A percentile compares a stretch with the other conserved stretches of the same genome.
Evolutionary conservation across 2,888 invertebrate genomes (phyloP).

Genomic region (Xanthia icteritia): DNA sequence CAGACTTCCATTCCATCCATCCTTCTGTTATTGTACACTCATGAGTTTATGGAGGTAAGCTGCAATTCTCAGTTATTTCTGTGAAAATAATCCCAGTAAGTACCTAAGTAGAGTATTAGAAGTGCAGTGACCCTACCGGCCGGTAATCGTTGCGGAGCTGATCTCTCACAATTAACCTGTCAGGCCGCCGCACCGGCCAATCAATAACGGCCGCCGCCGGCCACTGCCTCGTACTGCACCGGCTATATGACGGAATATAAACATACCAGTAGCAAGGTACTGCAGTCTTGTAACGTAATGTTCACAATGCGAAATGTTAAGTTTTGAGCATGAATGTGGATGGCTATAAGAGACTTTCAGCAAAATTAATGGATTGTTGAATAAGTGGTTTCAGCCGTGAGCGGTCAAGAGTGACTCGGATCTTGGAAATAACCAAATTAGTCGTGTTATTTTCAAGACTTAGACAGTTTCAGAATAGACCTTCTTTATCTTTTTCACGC

Average conservation of each 20-base stretch:
- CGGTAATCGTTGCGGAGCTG: constrained; percentile 23
- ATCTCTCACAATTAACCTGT: constrained; percentile 71
- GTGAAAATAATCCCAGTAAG: neutral
- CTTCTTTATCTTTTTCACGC: neutral
- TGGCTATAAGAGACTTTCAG: neutral
- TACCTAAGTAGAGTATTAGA: neutral
- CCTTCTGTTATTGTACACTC: neutral
- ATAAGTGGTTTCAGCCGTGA: neutral
- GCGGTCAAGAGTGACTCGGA: neutral
- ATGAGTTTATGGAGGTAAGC: neutral
- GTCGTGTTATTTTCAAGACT: neutral
- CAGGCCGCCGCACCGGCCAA: constrained; percentile 65
- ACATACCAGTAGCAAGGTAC: neutral
- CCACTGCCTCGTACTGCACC: neutral
- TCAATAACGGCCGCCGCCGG: constrained; percentile 71
- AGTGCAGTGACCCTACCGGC: constrained; percentile 5
- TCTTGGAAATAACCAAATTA: neutral
- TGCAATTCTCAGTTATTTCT: too few species aligned
- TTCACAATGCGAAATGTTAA: too few species aligned
- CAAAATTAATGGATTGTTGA: neutral
- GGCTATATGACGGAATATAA: neutral
- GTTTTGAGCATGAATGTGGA: neutral
- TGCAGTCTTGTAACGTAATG: neutral
- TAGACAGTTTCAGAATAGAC: neutral
- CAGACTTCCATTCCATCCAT: neutral